Evolutionary conservation across 2,797 vertebrate species (phyloP).

Genomic region (Dipus sagitta): DNA sequence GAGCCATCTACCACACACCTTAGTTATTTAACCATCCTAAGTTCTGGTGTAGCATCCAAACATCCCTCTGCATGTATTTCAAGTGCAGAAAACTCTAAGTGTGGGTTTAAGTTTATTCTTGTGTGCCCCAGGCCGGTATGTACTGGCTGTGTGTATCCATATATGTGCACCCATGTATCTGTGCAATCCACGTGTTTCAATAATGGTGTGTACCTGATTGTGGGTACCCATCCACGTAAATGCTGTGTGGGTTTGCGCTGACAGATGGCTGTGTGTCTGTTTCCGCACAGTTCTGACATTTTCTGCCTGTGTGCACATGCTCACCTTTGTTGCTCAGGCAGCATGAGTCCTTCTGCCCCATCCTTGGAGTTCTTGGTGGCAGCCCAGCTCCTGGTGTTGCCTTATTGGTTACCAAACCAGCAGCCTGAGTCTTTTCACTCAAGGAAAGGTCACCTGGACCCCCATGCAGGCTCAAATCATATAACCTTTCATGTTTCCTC

Average conservation of each 20-base stretch:
- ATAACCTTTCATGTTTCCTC: conserved; percentile 72
- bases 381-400: neutral
- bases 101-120: neutral
- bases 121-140: neutral
- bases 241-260: neutral
- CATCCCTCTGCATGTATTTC: neutral
- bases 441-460: conserved; percentile 64
- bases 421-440: conserved; percentile 58
- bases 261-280: neutral
- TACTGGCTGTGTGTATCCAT: neutral
- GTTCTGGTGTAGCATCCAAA: neutral
- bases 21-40: neutral
- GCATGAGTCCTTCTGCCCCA: conserved; percentile 9
- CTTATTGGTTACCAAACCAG: conserved; percentile 34
- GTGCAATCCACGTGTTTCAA: neutral
- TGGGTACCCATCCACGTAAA: neutral
- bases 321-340: conserved; percentile 56
- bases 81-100: neutral
- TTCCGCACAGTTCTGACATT: neutral
- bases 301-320: neutral
- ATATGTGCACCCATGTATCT: no score
- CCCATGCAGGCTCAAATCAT: conserved; percentile 54
- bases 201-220: neutral
- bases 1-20: neutral
- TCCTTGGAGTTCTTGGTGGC: neutral